A percentile compares a stretch with the other conserved stretches of the same genome.
Conservation (phyloP, 2,888 invertebrate genomes). For the Onthophagus sagittarius region DNA sequence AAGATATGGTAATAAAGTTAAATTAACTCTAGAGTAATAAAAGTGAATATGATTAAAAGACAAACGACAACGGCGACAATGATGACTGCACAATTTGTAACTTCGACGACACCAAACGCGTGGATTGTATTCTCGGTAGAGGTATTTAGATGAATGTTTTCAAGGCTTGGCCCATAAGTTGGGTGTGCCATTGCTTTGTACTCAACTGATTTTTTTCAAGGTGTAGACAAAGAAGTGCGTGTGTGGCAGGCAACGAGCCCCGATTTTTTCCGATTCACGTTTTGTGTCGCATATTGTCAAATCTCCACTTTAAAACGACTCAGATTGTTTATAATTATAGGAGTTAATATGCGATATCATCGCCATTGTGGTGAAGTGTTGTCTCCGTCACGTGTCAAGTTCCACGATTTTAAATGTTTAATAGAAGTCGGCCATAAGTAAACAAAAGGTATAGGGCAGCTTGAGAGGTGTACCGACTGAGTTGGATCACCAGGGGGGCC, state of each 20-base stretch:
- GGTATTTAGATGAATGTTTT: neutral
- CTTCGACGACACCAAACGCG: neutral
- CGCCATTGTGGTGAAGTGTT: conserved; percentile 18
- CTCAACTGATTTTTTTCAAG: neutral
- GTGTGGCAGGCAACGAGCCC: neutral
- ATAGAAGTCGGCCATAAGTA: conserved; percentile 31
- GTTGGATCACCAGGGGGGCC: conserved; percentile 29
- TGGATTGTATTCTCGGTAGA: neutral
- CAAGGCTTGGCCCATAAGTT: neutral
- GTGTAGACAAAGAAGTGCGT: neutral
- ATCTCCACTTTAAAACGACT: neutral
- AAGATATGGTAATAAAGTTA: too few relatives aligned
- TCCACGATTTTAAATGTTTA: conserved; percentile 32
- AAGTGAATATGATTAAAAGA: too few relatives aligned
- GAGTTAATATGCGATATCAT: conserved; percentile 7
- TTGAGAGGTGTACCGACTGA: conserved; percentile 29
- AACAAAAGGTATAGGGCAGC: conserved; percentile 31
- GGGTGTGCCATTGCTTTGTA: neutral
- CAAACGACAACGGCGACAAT: neutral
- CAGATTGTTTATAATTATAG: neutral
- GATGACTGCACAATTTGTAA: neutral
- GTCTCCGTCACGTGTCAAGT: conserved; percentile 30
- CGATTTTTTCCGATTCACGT: neutral
- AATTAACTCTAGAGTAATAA: too few relatives aligned
- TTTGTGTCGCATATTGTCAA: neutral